These are phyloP conservation scores for Aegithalos caudatus DNA, from an alignment of 2,113 vertebrate genomes.

Conservation along the genomic window DNA sequence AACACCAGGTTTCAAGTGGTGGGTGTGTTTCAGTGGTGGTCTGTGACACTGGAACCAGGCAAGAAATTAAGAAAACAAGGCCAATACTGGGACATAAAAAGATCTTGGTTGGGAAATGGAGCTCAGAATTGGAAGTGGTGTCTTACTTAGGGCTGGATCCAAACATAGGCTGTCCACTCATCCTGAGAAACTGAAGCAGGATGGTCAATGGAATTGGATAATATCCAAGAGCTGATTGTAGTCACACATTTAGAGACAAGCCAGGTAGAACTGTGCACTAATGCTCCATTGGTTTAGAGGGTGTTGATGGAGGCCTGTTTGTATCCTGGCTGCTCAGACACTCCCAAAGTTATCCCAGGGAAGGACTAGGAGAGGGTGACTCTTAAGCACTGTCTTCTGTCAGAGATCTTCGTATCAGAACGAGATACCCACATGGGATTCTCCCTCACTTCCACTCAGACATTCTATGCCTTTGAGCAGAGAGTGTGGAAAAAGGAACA, in stretches of 20 bases:
- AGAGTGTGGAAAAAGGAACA: neutral
- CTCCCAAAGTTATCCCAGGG: neutral
- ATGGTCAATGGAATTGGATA: neutral
- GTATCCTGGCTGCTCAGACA: neutral
- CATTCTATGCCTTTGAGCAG: neutral
- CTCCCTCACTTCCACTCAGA: neutral
- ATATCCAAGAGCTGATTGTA: neutral
- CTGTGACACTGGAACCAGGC: neutral
- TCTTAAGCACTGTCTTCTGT: neutral
- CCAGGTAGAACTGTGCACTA: neutral
- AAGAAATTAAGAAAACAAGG: neutral
- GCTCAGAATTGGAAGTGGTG: neutral
- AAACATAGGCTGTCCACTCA: neutral
- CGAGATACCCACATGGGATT: neutral
- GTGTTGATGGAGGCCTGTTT: neutral
- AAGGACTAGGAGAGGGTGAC: neutral
- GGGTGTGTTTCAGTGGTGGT: neutral
- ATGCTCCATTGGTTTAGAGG: neutral
- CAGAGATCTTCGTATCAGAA: neutral
- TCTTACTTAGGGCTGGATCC: neutral
- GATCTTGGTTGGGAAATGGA: neutral
- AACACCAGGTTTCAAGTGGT: neutral
- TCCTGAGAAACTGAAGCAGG: neutral
- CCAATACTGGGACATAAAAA: neutral
- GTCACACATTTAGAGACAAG: neutral